Evolutionary conservation across 2,797 vertebrate genomes (phyloP), one percentile per base, ranked within the genome.

Genomic region (Bryconaethiops microstoma): DNA sequence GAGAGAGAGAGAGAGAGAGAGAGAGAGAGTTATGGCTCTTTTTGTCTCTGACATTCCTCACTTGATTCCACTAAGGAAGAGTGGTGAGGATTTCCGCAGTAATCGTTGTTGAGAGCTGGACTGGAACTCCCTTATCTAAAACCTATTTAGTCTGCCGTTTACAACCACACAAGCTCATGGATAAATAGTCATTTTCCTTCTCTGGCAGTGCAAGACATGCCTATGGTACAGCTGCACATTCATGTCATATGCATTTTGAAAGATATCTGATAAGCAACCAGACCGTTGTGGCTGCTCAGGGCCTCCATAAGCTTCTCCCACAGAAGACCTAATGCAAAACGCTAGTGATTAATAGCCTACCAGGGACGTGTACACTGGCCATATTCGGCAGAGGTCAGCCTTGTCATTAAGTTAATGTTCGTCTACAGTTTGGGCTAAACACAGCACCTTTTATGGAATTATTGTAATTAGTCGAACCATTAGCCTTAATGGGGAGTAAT

Each of bases 401-500:
- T 75, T 83, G 90, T 93, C 92, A 92, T 94, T 94, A 92, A 92
- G 84, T 91, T 92, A 93, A 94, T 93, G 91, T 91, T 88, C 82
- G 80, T 91, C 92, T 92, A 90, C 90, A 90, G 90, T 92, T 92
- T 90, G 91, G 89, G 88, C 93, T 92, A 93, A 94, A 95, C 93
- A 94, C 90, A 89, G 93, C 87, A 90, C 88, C 92, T 95, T 96
- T 94, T 94, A 93, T 91, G 91, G 92, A 94, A 92, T 95, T 92
- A 93, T 93, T 90, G 94, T 96, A 96, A 96, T 95, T 94, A 96
- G 94, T 89, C 85, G 57, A 86, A 86, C 91, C 93, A 92, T 95
- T 95, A 96, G 93, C 87, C 91, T 92, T 95, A 96, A 95, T 93
- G 92, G 93, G 93, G 93, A 94, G 92, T 96, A 96, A 96, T 95